Evolutionary conservation across 2,888 invertebrate genomes (phyloP), one percentile per base, ranked within the genome.

Genomic region (Microchrysa polita): DNA sequence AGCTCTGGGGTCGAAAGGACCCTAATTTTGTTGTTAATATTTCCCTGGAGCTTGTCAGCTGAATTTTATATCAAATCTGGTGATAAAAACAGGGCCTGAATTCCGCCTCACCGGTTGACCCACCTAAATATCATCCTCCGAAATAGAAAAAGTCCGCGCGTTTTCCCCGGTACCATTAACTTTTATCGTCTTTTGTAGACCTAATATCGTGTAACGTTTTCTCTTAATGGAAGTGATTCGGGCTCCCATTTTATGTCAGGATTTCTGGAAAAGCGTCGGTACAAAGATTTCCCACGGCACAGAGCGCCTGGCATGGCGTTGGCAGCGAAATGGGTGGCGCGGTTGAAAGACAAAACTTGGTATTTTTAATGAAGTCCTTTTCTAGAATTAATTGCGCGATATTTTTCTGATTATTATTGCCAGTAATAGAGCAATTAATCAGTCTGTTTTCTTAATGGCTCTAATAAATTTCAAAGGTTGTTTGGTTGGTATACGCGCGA

Each of bases 401-500:
- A 74, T 71, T 74, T 74, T 74, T 72, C 74, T 74, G 69, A 74
- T 74, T 74, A 74, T 74, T 74, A 74, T 74, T 74, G 74, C 71
- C 71, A 74, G 71, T 74, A 74, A 74, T 74, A 74, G 74, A 74
- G 71, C 71, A 74, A 74, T 74, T 74, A 74, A 74, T 74, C 74
- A 74, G 65, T 40, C 63, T 71, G 71, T 71, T 74, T 74, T 69
- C 74, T 71, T 74, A 74, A 74, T 74, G 55, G 71, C 42, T 63
- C 61, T 71, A 55, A 74, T 74, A 74, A 74, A 74, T 74, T 74
- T 73, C 63, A 55, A 55, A 55, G 63, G 63, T 55, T 65, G 59
- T 57, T 57, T 57, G 16, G n/a, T 34, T 34, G 27, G 27, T 34
- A 34, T 34, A 34, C 4, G 2, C 4, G 27, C 7, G 7, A 7